Percentiles rank a stretch among this genome's conserved stretches.
These are phyloP conservation scores for Clistopyga incitator DNA, from an alignment of 2,888 invertebrate species.

Conservation along the genomic window DNA sequence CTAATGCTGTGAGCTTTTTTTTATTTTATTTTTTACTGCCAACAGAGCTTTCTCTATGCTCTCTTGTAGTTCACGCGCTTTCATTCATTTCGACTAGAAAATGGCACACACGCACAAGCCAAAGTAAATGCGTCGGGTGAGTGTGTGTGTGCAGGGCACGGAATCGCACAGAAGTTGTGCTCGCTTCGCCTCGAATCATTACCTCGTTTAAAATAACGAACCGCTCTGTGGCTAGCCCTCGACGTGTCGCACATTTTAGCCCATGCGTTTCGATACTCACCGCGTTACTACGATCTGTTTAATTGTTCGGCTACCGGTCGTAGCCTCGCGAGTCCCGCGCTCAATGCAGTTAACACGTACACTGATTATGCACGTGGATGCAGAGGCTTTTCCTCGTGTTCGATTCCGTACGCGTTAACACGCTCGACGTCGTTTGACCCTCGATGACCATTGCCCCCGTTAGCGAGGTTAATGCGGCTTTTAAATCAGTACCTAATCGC, in stretches of 20 bases:
- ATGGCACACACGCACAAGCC: not conserved
- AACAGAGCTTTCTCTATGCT: conserved; percentile 2
- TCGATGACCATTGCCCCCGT: not conserved
- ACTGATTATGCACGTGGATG: conserved; percentile 36
- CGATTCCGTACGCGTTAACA: conserved; percentile 1
- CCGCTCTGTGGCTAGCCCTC: conserved; percentile 13
- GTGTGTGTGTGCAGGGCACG: not conserved
- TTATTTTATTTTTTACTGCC: not conserved
- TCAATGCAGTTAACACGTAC: conserved; percentile 51
- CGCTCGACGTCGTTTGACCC: conserved; percentile 1
- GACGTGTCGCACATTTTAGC: conserved; percentile 7
- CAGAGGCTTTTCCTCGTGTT: conserved; percentile 1
- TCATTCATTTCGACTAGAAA: conserved; percentile 13
- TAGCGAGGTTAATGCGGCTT: not conserved
- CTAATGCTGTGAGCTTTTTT: not conserved
- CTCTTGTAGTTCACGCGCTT: not conserved
- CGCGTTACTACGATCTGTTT: conserved; percentile 50
- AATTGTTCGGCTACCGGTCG: conserved; percentile 49
- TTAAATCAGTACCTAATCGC: not conserved
- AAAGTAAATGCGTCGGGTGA: not conserved
- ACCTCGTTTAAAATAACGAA: conserved; percentile 53
- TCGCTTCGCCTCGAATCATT: conserved; percentile 52
- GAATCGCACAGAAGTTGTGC: conserved; percentile 39
- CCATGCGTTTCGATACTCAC: conserved; percentile 4
- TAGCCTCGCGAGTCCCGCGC: conserved; percentile 35